phyloP scores from a whole-genome alignment of 2,888 invertebrate genomes.

The Luperina testacea region DNA sequence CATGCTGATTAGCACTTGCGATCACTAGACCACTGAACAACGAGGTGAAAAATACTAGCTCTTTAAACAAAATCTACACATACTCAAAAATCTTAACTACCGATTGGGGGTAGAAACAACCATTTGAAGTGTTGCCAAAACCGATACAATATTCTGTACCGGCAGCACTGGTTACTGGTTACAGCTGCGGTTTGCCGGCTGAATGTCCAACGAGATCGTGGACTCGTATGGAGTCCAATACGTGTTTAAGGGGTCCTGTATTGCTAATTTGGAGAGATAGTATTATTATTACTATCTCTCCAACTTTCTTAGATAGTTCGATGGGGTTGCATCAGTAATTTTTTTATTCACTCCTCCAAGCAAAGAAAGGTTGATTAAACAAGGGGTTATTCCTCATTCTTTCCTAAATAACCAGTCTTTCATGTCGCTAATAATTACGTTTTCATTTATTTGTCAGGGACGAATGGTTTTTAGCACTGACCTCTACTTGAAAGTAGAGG shows the following conservation, averaged over 20 bases:
- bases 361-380: background rate
- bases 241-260: background rate
- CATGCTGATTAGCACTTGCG: background rate
- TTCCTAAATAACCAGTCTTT: background rate
- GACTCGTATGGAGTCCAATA: background rate
- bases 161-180: constrained; percentile 23
- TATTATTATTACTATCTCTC: too few species aligned
- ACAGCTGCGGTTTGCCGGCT: constrained; percentile 7
- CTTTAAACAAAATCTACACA: constrained; percentile 11
- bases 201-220: constrained; percentile 36
- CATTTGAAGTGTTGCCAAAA: constrained; percentile 60
- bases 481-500: too few species aligned
- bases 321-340: background rate
- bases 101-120: constrained; percentile 25
- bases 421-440: background rate
- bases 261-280: background rate
- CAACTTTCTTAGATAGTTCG: background rate
- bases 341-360: background rate
- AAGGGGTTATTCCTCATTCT: background rate
- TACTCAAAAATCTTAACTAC: constrained; percentile 23
- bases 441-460: background rate
- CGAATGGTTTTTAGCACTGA: too few species aligned
- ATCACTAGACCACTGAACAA: background rate
- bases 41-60: background rate
- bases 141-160: constrained; percentile 32